These are phyloP conservation scores for Alloscopus bannaensis DNA, from an alignment of 2,888 invertebrate genomes.

Conservation along the genomic window DNA sequence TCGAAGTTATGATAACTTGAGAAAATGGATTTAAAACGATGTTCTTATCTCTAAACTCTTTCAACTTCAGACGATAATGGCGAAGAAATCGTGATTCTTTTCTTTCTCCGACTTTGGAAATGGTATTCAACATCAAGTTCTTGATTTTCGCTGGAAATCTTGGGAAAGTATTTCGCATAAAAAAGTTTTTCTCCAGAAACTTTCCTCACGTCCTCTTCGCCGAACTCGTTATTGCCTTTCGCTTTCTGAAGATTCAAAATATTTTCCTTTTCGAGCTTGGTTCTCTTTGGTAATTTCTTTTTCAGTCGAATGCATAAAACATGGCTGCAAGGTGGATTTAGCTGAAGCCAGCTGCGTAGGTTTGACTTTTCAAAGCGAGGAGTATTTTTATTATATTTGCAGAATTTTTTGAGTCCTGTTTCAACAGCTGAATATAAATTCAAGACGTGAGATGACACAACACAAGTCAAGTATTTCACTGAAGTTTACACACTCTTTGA, in stretches of 20 bases:
- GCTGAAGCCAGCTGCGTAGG: too few species aligned
- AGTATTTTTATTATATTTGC: too few species aligned
- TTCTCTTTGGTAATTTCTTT: too few species aligned
- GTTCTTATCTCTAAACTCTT: conserved; percentile 19
- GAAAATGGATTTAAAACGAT: conserved; percentile 21
- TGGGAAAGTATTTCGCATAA: conserved; percentile 34
- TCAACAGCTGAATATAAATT: too few species aligned
- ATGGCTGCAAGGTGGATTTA: background rate
- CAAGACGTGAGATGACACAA: too few species aligned
- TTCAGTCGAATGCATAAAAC: too few species aligned
- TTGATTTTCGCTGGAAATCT: conserved; percentile 32
- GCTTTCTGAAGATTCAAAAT: conserved; percentile 3
- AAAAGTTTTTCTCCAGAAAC: conserved; percentile 21
- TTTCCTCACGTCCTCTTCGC: conserved; percentile 6
- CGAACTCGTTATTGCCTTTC: background rate
- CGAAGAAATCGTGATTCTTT: conserved; percentile 39
- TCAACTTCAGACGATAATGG: background rate
- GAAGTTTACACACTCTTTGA: too few species aligned
- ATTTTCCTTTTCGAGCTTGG: conserved; percentile 15
- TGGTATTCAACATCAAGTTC: conserved; percentile 31
- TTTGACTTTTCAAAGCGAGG: too few species aligned
- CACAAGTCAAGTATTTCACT: too few species aligned
- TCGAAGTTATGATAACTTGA: conserved; percentile 9
- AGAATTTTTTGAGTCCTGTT: too few species aligned
- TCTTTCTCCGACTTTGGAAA: conserved; percentile 23